A percentile compares a stretch with the other conserved stretches of the same genome.
phyloP scores from a whole-genome alignment of 2,797 vertebrate species.

The Callimico goeldii region DNA sequence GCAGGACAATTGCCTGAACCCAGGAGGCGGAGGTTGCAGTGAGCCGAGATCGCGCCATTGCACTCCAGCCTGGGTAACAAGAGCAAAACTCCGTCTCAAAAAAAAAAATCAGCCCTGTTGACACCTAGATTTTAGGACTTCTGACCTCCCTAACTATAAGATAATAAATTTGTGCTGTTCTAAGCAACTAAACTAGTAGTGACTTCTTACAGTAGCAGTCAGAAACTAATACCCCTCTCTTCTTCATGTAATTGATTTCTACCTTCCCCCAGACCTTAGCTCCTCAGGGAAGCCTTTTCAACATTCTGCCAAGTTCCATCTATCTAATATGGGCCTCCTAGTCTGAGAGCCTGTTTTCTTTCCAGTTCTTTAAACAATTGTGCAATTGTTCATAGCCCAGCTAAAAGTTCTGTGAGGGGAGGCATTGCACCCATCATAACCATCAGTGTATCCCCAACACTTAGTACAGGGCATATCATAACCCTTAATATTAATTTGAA shows the following conservation, averaged over 20 bases:
- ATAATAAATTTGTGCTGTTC: background rate
- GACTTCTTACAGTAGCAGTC: background rate
- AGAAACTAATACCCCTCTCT: background rate
- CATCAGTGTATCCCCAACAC: background rate
- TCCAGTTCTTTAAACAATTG: background rate
- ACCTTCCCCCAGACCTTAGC: background rate
- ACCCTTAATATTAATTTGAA: background rate
- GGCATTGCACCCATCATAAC: background rate
- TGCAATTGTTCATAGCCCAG: background rate
- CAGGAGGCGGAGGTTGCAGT: too few species aligned
- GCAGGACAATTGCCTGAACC: too few species aligned
- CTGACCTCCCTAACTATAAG: background rate
- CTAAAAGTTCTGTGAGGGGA: background rate
- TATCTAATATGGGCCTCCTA: background rate
- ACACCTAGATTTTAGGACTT: background rate
- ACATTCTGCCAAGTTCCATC: background rate
- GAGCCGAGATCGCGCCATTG: too few species aligned
- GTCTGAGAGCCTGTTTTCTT: background rate
- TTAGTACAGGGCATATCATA: background rate
- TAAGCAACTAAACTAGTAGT: constrained; percentile 2
- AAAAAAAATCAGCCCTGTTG: background rate
- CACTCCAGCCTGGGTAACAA: too few species aligned
- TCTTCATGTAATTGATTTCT: background rate
- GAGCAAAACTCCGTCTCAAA: too few species aligned
- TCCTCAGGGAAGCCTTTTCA: background rate